Evolutionary conservation across 2,888 invertebrate species (phyloP).

Genomic region (Nowickia ferox): DNA sequence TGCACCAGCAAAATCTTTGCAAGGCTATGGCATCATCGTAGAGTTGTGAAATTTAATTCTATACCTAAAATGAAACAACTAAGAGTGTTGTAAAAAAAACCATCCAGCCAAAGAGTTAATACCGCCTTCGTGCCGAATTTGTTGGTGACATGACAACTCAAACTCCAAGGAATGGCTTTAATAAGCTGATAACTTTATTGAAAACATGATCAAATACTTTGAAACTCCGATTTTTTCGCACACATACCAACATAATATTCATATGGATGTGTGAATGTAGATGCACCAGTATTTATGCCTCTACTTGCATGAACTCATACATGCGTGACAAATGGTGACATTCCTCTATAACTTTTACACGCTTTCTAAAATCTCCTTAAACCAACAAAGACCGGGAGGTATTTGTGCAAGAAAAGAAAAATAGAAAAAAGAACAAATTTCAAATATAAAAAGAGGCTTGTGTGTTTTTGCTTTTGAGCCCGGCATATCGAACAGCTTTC

Average conservation of each 20-base stretch:
- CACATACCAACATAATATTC: background rate
- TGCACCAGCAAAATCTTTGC: too few relatives aligned
- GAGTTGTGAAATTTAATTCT: too few relatives aligned
- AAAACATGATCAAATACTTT: slow-evolving; percentile 14
- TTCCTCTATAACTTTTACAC: slow-evolving; percentile 50
- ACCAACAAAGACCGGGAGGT: slow-evolving; percentile 16
- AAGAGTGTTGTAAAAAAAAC: too few relatives aligned
- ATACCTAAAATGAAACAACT: too few relatives aligned
- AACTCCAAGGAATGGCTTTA: too few relatives aligned
- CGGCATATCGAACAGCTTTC: slow-evolving; percentile 29
- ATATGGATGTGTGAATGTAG: background rate
- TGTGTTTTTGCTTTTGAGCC: background rate
- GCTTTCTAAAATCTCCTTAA: slow-evolving; percentile 41
- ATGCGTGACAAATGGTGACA: slow-evolving; percentile 59
- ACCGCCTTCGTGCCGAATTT: too few relatives aligned
- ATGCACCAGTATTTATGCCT: slow-evolving; percentile 7
- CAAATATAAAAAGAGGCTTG: background rate
- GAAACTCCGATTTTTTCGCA: background rate
- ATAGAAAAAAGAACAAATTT: background rate
- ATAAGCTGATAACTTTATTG: too few relatives aligned
- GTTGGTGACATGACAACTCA: too few relatives aligned
- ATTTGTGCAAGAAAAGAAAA: slow-evolving; percentile 2
- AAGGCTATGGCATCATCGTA: too few relatives aligned
- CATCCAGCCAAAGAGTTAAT: too few relatives aligned
- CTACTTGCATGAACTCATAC: slow-evolving; percentile 12